Conservation (phyloP, 2,888 invertebrate species). For the Hetaerina titia region DNA sequence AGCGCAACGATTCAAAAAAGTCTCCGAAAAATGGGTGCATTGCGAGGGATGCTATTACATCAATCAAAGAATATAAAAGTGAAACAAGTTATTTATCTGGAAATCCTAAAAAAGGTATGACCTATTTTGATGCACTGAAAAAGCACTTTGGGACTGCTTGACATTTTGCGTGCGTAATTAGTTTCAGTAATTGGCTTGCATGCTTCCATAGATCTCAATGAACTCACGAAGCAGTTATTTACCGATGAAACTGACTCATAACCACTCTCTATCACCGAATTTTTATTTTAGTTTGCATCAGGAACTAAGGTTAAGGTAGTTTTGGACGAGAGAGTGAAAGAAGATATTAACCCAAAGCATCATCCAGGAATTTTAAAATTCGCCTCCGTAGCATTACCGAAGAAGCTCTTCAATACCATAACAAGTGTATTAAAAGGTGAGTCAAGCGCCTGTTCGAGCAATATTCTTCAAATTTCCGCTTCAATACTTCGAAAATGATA, state of each 20-base stretch:
- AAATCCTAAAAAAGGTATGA: constrained; percentile 2
- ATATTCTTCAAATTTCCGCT: background rate
- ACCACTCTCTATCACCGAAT: background rate
- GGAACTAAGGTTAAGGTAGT: constrained; percentile 77
- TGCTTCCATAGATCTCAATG: background rate
- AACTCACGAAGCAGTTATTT: background rate
- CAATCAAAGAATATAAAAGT: background rate
- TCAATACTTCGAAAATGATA: background rate
- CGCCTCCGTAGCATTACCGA: constrained; percentile 81
- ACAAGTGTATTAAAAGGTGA: constrained; percentile 79
- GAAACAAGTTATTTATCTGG: background rate
- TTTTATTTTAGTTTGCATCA: constrained; percentile 27
- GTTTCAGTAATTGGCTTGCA: background rate
- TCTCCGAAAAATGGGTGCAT: background rate
- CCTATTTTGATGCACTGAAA: no score
- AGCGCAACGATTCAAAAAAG: constrained; percentile 17
- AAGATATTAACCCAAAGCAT: constrained; percentile 81
- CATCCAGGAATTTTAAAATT: constrained; percentile 86
- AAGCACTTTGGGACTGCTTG: background rate
- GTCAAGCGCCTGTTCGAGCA: constrained; percentile 40
- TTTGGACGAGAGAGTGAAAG: constrained; percentile 71
- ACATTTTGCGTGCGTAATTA: background rate
- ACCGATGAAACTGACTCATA: background rate
- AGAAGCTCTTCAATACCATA: constrained; percentile 81
- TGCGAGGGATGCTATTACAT: background rate